These are phyloP conservation scores for Aphrocallistes beatrix DNA, from an alignment of 37 sponge, comb jelly and placozoan genomes.

Conservation along the genomic window DNA sequence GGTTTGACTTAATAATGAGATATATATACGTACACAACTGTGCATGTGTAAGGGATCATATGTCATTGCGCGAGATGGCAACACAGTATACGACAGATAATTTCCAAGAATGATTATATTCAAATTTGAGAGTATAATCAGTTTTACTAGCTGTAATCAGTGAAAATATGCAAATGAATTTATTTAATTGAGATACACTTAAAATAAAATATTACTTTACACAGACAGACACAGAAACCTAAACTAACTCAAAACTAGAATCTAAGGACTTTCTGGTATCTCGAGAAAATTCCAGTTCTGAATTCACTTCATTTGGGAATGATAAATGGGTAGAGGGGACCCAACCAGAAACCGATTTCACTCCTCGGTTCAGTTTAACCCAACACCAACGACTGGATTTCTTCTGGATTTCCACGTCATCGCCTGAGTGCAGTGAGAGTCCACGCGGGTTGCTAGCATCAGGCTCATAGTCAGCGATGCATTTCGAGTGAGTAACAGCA, in stretches of 20 bases:
- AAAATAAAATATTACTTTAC: neutral
- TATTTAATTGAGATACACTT: neutral
- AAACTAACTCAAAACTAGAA: constrained; percentile 15
- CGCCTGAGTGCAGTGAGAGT: neutral
- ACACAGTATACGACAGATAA: too few relatives aligned
- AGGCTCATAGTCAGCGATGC: constrained; percentile 10
- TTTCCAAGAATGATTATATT: too few relatives aligned
- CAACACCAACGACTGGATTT: neutral
- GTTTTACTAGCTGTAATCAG: too few relatives aligned
- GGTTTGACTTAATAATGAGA: too few relatives aligned
- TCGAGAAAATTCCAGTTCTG: neutral
- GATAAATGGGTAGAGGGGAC: neutral
- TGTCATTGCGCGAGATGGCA: too few relatives aligned
- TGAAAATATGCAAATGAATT: too few relatives aligned
- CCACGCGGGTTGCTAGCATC: neutral
- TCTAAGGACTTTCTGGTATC: neutral
- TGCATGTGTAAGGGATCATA: too few relatives aligned
- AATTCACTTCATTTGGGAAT: neutral
- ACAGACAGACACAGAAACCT: neutral
- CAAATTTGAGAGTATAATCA: too few relatives aligned
- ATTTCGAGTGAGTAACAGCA: neutral
- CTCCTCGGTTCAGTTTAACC: neutral
- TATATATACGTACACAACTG: too few relatives aligned
- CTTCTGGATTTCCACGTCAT: neutral
- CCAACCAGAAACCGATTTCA: neutral